A percentile compares a stretch with the other conserved stretches of the same genome.
Conservation (phyloP, 1,140 invertebrate species). For the Oedothorax gibbosus region DNA sequence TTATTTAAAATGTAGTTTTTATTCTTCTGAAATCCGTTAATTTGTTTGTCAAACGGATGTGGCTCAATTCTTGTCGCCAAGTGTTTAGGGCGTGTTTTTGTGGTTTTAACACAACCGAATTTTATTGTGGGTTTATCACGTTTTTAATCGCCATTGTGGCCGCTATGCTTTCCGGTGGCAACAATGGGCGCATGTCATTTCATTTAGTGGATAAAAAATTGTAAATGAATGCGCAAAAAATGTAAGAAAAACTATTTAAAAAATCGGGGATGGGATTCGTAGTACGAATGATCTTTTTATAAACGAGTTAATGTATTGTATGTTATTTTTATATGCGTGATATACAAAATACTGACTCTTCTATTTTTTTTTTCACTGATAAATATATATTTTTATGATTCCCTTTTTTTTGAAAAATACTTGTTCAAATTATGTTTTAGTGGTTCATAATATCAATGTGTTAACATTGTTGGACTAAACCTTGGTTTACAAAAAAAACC, state of each 20-base stretch:
- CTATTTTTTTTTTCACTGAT: too few relatives aligned
- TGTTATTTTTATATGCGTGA: too few relatives aligned
- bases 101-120: slow-evolving; percentile 8
- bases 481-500: too few relatives aligned
- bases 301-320: too few relatives aligned
- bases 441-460: too few relatives aligned
- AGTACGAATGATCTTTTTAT: too few relatives aligned
- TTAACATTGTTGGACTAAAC: too few relatives aligned
- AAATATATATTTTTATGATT: too few relatives aligned
- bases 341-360: too few relatives aligned
- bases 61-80: slow-evolving; percentile 49
- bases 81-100: slow-evolving; percentile 52
- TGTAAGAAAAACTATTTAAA: slow-evolving; percentile 17
- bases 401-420: too few relatives aligned
- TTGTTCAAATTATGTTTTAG: too few relatives aligned
- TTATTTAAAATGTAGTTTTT: slow-evolving; percentile 44
- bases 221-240: slow-evolving; percentile 16
- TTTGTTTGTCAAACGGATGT: slow-evolving; percentile 59
- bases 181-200: slow-evolving; percentile 10
- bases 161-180: slow-evolving; percentile 27
- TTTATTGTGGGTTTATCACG: slow-evolving; percentile 41
- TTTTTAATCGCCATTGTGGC: slow-evolving; percentile 22
- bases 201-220: slow-evolving; percentile 27
- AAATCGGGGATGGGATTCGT: slow-evolving; percentile 19
- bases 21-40: slow-evolving; percentile 21